These are phyloP conservation scores for Temnopleurus reevesii DNA, from an alignment of 53 echinoderm and acorn worm genomes.

Conservation along the genomic window DNA sequence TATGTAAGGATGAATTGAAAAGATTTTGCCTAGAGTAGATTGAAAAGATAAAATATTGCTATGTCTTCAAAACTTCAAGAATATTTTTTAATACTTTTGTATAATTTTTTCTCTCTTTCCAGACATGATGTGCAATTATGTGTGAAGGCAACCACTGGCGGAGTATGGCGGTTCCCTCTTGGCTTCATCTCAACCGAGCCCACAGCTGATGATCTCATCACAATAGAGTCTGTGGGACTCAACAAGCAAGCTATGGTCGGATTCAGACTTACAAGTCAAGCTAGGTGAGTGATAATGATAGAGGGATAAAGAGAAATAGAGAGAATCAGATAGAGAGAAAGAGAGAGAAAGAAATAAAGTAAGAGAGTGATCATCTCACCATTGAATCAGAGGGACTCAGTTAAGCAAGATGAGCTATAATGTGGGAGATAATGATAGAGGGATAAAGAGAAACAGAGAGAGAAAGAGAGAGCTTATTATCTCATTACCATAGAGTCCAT, in stretches of 20 bases:
- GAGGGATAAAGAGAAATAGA: neutral
- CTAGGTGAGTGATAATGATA: slow-evolving; percentile 64
- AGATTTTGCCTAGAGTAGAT: too few relatives aligned
- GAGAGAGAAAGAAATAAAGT: neutral
- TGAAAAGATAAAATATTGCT: too few relatives aligned
- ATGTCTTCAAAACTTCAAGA: too few relatives aligned
- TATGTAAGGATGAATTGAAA: too few relatives aligned
- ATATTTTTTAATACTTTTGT: too few relatives aligned
- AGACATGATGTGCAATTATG: slow-evolving; percentile 93
- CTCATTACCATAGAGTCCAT: slow-evolving; percentile 87
- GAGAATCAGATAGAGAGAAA: neutral
- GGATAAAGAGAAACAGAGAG: neutral
- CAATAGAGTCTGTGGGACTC: slow-evolving; percentile 85
- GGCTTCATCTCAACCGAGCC: slow-evolving; percentile 88
- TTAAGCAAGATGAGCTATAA: too few relatives aligned
- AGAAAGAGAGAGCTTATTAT: slow-evolving; percentile 68
- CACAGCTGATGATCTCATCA: slow-evolving; percentile 84
- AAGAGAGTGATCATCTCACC: too few relatives aligned
- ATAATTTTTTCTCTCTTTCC: neutral
- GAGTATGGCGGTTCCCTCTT: slow-evolving; percentile 94
- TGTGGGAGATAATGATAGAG: too few relatives aligned
- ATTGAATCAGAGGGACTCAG: too few relatives aligned
- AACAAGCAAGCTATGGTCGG: slow-evolving; percentile 89
- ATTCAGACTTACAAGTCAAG: slow-evolving; percentile 93
- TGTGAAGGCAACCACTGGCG: slow-evolving; percentile 89